phyloP scores from a whole-genome alignment of 2,797 vertebrate species.

The Tauraco hartlaubi region DNA sequence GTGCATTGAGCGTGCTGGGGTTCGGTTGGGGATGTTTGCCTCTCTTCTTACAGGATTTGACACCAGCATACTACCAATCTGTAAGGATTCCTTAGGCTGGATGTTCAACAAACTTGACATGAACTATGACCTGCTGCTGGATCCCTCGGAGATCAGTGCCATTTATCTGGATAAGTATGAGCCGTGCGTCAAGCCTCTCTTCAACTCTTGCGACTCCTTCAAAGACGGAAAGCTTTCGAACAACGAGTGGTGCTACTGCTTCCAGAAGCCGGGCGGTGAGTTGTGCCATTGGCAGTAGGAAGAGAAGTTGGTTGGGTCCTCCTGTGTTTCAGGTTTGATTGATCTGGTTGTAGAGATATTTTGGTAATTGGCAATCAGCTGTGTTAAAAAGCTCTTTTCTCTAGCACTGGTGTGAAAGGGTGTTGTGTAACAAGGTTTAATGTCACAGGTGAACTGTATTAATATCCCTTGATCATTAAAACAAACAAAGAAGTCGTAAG shows the following conservation, averaged over 20 bases:
- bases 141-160: constrained; percentile 94
- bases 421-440: background rate
- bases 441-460: background rate
- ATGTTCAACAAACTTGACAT: constrained; percentile 99
- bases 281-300: fast-evolving
- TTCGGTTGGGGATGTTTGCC: background rate
- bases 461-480: background rate
- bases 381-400: background rate
- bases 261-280: constrained; percentile 92
- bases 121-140: constrained; percentile 97
- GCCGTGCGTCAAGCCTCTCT: constrained; percentile 94
- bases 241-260: constrained; percentile 99
- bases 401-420: background rate
- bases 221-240: constrained; percentile 98
- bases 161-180: constrained; percentile 97
- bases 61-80: constrained; percentile 97
- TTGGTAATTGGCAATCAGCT: background rate
- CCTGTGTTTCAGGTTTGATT: background rate
- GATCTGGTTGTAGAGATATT: background rate
- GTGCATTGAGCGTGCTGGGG: background rate
- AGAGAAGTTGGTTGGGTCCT: background rate
- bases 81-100: constrained; percentile 97
- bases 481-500: background rate
- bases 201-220: constrained; percentile 98
- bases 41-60: constrained; percentile 87